phyloP scores from a whole-genome alignment of 2,888 invertebrate genomes.

The Protula sp. region DNA sequence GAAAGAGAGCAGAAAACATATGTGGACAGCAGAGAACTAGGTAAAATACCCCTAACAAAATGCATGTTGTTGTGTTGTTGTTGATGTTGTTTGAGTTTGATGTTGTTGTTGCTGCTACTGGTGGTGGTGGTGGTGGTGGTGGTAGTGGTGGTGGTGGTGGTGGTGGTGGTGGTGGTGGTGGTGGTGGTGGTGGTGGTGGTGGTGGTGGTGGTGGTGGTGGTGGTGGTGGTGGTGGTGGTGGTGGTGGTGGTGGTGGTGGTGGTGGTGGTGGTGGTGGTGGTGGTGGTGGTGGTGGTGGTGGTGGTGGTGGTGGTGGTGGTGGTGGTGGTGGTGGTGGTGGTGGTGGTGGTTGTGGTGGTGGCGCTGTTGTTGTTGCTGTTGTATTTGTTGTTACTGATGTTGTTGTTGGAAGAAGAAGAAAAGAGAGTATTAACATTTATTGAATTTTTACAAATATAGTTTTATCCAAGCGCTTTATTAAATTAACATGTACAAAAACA shows the following conservation, averaged over 20 bases:
- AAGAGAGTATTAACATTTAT: too few species aligned
- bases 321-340: neutral
- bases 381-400: too few species aligned
- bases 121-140: neutral
- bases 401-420: too few species aligned
- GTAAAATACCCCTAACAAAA: constrained; percentile 6
- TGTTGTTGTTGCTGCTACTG: constrained; percentile 1
- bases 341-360: too few species aligned
- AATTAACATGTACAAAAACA: too few species aligned
- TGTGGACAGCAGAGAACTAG: constrained; percentile 3
- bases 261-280: neutral
- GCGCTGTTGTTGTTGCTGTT: too few species aligned
- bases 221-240: neutral
- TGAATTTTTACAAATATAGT: too few species aligned
- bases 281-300: neutral
- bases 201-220: neutral
- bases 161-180: neutral
- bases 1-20: neutral
- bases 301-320: neutral
- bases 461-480: too few species aligned
- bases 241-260: neutral
- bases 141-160: neutral
- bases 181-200: neutral
- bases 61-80: constrained; percentile 1
- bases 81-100: constrained; percentile 1